These are phyloP conservation scores for Zaprionus lachaisei DNA, from an alignment of 1,140 invertebrate genomes.

Conservation along the genomic window DNA sequence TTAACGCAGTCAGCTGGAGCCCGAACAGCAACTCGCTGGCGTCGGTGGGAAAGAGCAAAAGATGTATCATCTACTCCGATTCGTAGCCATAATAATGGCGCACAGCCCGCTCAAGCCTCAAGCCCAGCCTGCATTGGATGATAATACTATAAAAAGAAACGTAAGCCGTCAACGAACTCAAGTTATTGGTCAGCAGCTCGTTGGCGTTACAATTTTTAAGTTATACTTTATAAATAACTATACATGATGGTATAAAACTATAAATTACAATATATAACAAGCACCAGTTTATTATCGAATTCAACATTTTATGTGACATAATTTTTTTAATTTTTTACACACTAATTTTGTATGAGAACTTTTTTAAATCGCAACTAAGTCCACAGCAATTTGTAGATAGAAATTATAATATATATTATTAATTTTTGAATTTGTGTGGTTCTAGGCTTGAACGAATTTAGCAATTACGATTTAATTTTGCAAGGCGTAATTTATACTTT, in stretches of 20 bases:
- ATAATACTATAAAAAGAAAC: constrained; percentile 1
- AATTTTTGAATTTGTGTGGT: constrained; percentile 3
- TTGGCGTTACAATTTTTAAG: constrained; percentile 30
- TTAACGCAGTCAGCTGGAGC: constrained; percentile 96
- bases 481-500: constrained; percentile 30
- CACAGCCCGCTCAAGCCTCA: constrained; percentile 2
- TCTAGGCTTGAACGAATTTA: constrained; percentile 50
- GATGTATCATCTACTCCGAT: constrained; percentile 94
- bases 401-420: constrained; percentile 18
- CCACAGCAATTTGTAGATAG: constrained; percentile 17
- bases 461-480: constrained; percentile 29
- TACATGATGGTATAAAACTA: constrained; percentile 31
- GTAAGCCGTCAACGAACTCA: constrained; percentile 4
- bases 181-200: constrained; percentile 24
- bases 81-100: constrained; percentile 61
- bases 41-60: constrained; percentile 94
- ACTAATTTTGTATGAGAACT: constrained; percentile 37
- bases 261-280: constrained; percentile 16
- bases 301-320: constrained; percentile 23
- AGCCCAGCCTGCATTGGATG: constrained; percentile 22
- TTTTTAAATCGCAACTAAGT: constrained; percentile 8
- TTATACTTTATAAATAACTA: constrained; percentile 2
- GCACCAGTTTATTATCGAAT: constrained; percentile 25
- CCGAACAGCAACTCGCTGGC: constrained; percentile 93
- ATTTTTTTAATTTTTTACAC: constrained; percentile 30